A percentile compares a stretch with the other conserved stretches of the same genome.
phyloP scores from a whole-genome alignment of 2,888 invertebrate species.

The Escarpia spicata region DNA sequence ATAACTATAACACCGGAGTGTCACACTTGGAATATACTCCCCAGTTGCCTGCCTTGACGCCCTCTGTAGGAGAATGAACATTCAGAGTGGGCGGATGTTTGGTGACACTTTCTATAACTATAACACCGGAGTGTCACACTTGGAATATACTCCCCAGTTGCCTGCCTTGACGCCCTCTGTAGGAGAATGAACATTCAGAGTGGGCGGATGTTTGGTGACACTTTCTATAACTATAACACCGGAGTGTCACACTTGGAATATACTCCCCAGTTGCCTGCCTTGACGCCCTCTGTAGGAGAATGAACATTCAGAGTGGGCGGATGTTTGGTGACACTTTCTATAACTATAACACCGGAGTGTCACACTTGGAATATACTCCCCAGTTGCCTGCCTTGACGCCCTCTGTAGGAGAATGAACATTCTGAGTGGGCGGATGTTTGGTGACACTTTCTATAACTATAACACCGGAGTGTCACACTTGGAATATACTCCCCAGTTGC shows the following conservation, averaged over 20 bases:
- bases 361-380: conserved; percentile 96
- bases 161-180: conserved; percentile 73
- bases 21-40: conserved; percentile 96
- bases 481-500: conserved; percentile 94
- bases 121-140: conserved; percentile 93
- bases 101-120: neutral
- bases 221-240: conserved; percentile 69
- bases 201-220: neutral
- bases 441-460: neutral
- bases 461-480: conserved; percentile 93
- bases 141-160: conserved; percentile 93
- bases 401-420: neutral
- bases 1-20: conserved; percentile 83
- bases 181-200: neutral
- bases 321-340: neutral
- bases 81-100: neutral
- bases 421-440: neutral
- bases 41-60: conserved; percentile 81
- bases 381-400: conserved; percentile 79
- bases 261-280: conserved; percentile 92
- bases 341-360: conserved; percentile 88
- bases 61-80: neutral
- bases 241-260: conserved; percentile 95
- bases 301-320: neutral
- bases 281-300: neutral